Conservation (phyloP, 1,140 invertebrate species). For the Pectinophora gossypiella region DNA sequence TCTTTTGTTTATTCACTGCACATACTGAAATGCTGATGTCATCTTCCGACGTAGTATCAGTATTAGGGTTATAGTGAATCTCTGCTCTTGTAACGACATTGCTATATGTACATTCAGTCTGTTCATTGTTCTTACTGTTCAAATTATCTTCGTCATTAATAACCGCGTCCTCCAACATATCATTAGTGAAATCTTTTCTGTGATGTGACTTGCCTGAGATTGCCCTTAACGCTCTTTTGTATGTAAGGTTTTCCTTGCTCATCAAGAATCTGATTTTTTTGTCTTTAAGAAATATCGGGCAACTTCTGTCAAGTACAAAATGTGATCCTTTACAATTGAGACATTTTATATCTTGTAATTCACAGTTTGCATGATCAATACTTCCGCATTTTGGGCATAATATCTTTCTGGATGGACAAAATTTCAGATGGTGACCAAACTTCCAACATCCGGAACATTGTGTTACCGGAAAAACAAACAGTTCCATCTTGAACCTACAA, state of each 20-base stretch:
- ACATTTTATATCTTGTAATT: constrained; percentile 20
- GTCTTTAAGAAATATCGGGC: constrained; percentile 25
- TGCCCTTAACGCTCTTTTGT: constrained; percentile 23
- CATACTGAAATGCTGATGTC: no score
- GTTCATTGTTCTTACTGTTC: no score
- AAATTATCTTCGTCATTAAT: no score
- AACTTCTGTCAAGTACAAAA: constrained; percentile 16
- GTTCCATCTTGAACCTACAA: constrained; percentile 18
- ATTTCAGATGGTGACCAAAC: constrained; percentile 18
- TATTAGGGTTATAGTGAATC: no score
- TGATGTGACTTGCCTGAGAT: no score
- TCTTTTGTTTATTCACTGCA: no score
- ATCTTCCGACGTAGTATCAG: no score
- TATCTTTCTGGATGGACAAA: constrained; percentile 17
- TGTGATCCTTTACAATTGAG: constrained; percentile 24
- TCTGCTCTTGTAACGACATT: no score
- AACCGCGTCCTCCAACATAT: no score
- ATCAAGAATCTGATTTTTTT: constrained; percentile 24
- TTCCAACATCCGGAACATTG: constrained; percentile 34
- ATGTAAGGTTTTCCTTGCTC: constrained; percentile 22
- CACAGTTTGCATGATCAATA: constrained; percentile 26
- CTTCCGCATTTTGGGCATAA: constrained; percentile 30
- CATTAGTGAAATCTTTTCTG: no score
- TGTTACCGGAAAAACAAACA: constrained; percentile 28
- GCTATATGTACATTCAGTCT: no score